Evolutionary conservation across 2,797 vertebrate species (phyloP).

Genomic region (Hozukius guyotensis): DNA sequence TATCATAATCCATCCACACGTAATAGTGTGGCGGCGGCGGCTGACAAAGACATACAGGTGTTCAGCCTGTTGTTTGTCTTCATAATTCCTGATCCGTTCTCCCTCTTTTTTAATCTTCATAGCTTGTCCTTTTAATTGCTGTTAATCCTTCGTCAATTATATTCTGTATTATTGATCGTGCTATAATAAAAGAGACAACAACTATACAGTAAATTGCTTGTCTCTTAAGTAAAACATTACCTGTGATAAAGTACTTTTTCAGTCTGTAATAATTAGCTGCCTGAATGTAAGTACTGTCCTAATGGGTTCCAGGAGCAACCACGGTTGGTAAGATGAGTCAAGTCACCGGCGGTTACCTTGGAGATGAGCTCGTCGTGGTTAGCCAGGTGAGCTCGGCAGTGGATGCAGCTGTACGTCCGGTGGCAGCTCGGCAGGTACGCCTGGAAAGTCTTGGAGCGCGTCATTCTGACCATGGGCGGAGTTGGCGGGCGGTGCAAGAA

Average conservation of each 20-base stretch:
- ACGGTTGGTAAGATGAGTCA: not conserved
- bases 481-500: conserved; percentile 94
- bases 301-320: conserved; percentile 3
- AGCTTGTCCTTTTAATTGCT: not conserved
- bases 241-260: not conserved
- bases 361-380: conserved; percentile 99
- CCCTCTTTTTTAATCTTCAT: not conserved
- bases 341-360: conserved; percentile 85
- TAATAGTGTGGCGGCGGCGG: not conserved
- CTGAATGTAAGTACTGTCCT: not conserved
- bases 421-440: conserved; percentile 97
- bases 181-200: not conserved
- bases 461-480: conserved; percentile 92
- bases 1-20: conserved; percentile 47
- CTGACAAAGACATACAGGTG: conserved; percentile 42
- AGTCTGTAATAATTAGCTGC: conserved; percentile 10
- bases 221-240: not conserved
- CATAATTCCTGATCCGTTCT: not conserved
- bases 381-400: conserved; percentile 97
- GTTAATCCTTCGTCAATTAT: not conserved
- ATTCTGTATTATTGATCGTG: not conserved
- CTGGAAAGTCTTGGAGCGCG: conserved; percentile 98
- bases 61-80: conserved; percentile 30
- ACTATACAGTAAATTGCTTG: not conserved
- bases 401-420: conserved; percentile 99